Evolutionary conservation across 2,888 invertebrate species (phyloP), one percentile per base, ranked within the genome.

Genomic region (Unio pictorum): DNA sequence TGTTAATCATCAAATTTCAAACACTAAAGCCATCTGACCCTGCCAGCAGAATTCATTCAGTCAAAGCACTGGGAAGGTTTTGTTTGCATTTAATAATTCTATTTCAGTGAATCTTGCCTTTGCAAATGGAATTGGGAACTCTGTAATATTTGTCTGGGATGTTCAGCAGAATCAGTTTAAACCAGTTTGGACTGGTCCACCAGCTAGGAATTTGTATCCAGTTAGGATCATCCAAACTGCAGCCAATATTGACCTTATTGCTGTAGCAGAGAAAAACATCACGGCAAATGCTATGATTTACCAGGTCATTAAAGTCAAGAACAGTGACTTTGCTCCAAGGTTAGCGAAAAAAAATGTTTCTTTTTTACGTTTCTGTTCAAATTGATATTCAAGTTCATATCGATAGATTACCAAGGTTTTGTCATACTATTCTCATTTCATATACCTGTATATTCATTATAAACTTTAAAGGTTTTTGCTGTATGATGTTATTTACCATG

Each of bases 241-340:
- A 20, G 82, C 80, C 23, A 57, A 72, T 59, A 68, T 86, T 23
- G 61, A 77, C 26, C 73, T 85, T 17, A 61, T 87, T 61, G 81
- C 83, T 34, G 71, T 80, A 26, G 79, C 84, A 34, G 73, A 79
- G 56, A 77, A 76, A 55, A 75, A 74, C 34, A 68, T 77, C 34
- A 76, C 76, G 20, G 68, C 75, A 3, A 72, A 73, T 34, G 73
- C 83, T 55, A 75, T 66, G 15, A 23, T 86, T 20, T 81, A 80
- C 71, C 86, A 86, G 75, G 67, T 87, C 56, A 70, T 85, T 8
- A 79, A 81, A 67, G 71, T 87, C 18, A 78, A 78, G 30, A 75
- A 81, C 61, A 86, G 86, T 76, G 88, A 88, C 73, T 88, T 80
- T 79, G 85, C 87, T 20, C 86, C 86, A 68, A 87, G 87, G 87